A percentile compares a stretch with the other conserved stretches of the same genome.
Conservation (phyloP, 2,797 vertebrate genomes). For the Sebastiscus albofasciatus region DNA sequence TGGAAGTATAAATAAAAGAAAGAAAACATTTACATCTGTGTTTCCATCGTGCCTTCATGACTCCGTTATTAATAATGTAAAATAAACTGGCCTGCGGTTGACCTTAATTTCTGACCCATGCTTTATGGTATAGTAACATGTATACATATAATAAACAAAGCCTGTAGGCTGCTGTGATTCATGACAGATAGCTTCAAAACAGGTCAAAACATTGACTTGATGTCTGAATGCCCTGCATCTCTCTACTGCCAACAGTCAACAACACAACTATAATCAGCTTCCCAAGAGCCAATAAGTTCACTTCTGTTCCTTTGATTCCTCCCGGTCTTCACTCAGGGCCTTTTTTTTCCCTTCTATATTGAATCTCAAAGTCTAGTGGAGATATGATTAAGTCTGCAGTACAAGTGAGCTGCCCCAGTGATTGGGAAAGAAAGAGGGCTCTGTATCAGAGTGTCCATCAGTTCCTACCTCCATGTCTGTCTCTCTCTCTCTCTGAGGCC, state of each 20-base stretch:
- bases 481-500: constrained; percentile 25
- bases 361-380: constrained; percentile 16
- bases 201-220: constrained; percentile 22
- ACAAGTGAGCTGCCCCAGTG: not conserved
- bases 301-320: constrained; percentile 5
- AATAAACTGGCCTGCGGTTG: not conserved
- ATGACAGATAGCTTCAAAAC: constrained; percentile 22
- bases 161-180: not conserved
- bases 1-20: not conserved
- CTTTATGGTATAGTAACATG: constrained; percentile 1
- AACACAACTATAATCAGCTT: not conserved
- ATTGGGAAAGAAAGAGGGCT: constrained; percentile 14
- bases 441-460: constrained; percentile 46
- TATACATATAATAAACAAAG: not conserved
- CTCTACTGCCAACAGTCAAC: not conserved
- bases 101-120: not conserved
- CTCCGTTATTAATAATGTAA: not conserved
- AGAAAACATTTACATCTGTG: not conserved
- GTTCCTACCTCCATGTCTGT: constrained; percentile 18
- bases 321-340: not conserved
- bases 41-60: not conserved
- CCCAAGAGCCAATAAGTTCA: not conserved
- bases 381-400: constrained; percentile 22
- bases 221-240: constrained; percentile 1
- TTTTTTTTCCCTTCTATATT: constrained; percentile 4